phyloP scores from a whole-genome alignment of 2,113 vertebrate genomes.

The Uria aalge region DNA sequence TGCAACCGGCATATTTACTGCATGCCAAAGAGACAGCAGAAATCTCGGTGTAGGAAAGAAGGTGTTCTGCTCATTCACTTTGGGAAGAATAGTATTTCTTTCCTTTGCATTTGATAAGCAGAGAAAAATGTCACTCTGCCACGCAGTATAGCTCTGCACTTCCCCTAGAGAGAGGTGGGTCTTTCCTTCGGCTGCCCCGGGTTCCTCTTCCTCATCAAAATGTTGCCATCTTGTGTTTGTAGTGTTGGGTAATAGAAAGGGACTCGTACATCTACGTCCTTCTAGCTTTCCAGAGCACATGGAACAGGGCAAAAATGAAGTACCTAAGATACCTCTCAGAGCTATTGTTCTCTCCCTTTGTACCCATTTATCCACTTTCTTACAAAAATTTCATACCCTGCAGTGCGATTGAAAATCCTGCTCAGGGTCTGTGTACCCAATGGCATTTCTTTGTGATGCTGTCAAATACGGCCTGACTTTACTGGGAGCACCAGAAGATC shows the following conservation, averaged over 20 bases:
- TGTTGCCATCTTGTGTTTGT: neutral
- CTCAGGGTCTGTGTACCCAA: rapidly evolving
- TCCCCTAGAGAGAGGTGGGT: neutral
- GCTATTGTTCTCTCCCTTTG: neutral
- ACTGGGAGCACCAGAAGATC: neutral
- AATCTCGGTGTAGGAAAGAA: neutral
- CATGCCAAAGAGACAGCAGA: neutral
- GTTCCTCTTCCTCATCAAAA: neutral
- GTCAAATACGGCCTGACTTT: neutral
- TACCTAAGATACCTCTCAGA: neutral
- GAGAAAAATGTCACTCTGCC: neutral
- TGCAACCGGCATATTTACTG: neutral
- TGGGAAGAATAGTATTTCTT: neutral
- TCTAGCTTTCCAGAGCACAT: neutral
- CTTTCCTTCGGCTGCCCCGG: neutral
- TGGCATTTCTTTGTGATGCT: neutral
- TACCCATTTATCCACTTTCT: neutral
- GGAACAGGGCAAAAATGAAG: neutral
- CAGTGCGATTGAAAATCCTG: neutral
- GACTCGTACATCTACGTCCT: neutral
- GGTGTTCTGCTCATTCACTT: neutral
- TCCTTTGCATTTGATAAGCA: neutral
- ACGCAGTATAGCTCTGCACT: neutral
- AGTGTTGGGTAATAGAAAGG: neutral
- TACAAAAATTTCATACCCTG: neutral